phyloP scores from a whole-genome alignment of 2,888 invertebrate genomes.

The Drosophila phalerata region DNA sequence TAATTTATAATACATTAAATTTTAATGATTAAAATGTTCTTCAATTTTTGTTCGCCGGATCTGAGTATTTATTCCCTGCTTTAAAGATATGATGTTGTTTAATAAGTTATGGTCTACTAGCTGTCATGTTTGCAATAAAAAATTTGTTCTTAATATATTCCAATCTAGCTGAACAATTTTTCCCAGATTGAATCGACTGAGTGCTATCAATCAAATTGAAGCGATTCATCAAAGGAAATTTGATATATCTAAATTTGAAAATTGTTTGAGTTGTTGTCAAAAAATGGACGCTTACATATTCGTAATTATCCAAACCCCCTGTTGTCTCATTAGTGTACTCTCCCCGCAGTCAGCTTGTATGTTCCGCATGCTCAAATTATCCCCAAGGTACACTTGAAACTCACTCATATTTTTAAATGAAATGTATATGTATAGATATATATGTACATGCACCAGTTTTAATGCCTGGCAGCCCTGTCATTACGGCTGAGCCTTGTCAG shows the following conservation, averaged over 20 bases:
- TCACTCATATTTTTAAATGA: slow-evolving; percentile 42
- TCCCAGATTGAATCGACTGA: background rate
- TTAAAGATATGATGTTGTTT: background rate
- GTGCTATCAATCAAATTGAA: slow-evolving; percentile 54
- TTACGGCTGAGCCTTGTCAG: slow-evolving; percentile 43
- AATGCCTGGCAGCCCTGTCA: slow-evolving; percentile 65
- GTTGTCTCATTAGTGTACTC: slow-evolving; percentile 61
- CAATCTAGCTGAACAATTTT: slow-evolving; percentile 7
- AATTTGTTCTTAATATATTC: slow-evolving; percentile 8
- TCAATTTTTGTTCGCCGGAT: too few relatives aligned
- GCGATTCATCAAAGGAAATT: slow-evolving; percentile 57
- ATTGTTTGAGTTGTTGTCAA: slow-evolving; percentile 45
- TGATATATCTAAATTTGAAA: slow-evolving; percentile 61
- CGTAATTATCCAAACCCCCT: slow-evolving; percentile 38
- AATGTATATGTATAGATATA: slow-evolving; percentile 31
- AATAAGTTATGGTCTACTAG: background rate
- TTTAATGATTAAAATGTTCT: too few relatives aligned
- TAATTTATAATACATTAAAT: too few relatives aligned
- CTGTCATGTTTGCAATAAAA: slow-evolving; percentile 7
- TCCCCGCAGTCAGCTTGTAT: slow-evolving; percentile 22
- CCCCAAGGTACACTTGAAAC: slow-evolving; percentile 53
- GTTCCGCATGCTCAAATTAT: slow-evolving; percentile 53
- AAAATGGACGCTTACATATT: slow-evolving; percentile 26
- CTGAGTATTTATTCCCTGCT: too few relatives aligned
- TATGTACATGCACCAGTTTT: slow-evolving; percentile 44